Percentiles rank a stretch among this genome's conserved stretches.
phyloP scores from a whole-genome alignment of 2,888 invertebrate genomes.

The Plagiodera versicolora region DNA sequence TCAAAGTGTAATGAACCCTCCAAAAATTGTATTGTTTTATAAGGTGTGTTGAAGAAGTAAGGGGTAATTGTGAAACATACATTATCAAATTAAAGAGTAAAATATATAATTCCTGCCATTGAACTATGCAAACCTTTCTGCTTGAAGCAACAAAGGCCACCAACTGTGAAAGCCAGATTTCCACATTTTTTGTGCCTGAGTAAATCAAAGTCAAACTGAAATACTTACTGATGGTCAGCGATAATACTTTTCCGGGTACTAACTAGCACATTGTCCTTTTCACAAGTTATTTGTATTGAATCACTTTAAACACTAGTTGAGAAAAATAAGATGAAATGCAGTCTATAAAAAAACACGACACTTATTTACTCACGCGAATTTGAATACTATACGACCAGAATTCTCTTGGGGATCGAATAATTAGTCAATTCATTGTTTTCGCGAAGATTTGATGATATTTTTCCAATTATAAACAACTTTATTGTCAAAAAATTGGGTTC shows the following conservation, averaged over 20 bases:
- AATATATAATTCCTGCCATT: no score
- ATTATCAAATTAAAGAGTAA: no score
- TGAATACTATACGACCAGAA: not conserved
- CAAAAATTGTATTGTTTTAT: no score
- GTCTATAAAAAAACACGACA: not conserved
- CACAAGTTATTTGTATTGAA: not conserved
- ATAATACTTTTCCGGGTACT: not conserved
- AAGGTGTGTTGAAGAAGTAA: no score
- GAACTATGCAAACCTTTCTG: not conserved
- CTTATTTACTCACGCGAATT: not conserved
- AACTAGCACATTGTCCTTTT: not conserved
- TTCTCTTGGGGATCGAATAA: not conserved
- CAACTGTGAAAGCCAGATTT: slow-evolving; percentile 8
- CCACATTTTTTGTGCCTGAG: not conserved
- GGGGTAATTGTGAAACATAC: no score
- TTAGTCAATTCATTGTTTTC: not conserved
- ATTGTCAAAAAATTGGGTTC: slow-evolving; percentile 47
- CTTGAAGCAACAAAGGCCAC: slow-evolving; percentile 18
- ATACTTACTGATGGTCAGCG: not conserved
- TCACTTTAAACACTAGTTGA: not conserved
- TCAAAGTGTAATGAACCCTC: no score
- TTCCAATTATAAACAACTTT: slow-evolving; percentile 49
- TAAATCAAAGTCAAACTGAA: not conserved
- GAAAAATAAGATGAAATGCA: not conserved
- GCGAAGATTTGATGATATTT: not conserved